Conservation (phyloP, 2,113 vertebrate species). For the Panthera tigris region DNA sequence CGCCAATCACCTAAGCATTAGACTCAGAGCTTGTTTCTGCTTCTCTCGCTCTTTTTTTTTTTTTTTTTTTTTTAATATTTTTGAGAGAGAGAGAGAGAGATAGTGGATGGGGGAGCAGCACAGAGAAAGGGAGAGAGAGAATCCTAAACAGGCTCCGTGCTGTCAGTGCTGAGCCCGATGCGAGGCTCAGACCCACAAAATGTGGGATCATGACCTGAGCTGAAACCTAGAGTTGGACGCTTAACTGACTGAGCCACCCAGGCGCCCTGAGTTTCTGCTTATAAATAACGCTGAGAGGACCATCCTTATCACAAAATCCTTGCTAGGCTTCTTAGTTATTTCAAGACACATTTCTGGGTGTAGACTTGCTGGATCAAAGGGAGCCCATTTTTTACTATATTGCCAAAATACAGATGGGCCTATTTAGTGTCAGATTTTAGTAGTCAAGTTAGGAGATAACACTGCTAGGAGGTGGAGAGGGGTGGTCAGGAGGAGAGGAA, state of each 20-base stretch:
- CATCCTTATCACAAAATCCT: conserved; percentile 1
- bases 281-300: not conserved
- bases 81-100: too few relatives aligned
- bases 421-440: not conserved
- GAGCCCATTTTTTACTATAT: not conserved
- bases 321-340: not conserved
- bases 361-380: not conserved
- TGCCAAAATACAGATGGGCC: not conserved
- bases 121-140: too few relatives aligned
- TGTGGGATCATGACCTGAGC: too few relatives aligned
- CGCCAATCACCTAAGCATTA: not conserved
- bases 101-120: too few relatives aligned
- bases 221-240: too few relatives aligned
- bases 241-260: too few relatives aligned
- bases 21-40: not conserved
- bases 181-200: too few relatives aligned
- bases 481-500: not conserved
- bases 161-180: too few relatives aligned
- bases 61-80: too few relatives aligned
- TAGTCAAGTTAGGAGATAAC: not conserved
- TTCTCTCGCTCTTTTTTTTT: not conserved
- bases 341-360: not conserved
- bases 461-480: not conserved
- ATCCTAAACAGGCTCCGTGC: too few relatives aligned
- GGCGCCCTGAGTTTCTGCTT: not conserved